Percentiles rank a stretch among this genome's conserved stretches.
These are phyloP conservation scores for Saturnia pavonia DNA, from an alignment of 2,888 invertebrate genomes.

Conservation along the genomic window DNA sequence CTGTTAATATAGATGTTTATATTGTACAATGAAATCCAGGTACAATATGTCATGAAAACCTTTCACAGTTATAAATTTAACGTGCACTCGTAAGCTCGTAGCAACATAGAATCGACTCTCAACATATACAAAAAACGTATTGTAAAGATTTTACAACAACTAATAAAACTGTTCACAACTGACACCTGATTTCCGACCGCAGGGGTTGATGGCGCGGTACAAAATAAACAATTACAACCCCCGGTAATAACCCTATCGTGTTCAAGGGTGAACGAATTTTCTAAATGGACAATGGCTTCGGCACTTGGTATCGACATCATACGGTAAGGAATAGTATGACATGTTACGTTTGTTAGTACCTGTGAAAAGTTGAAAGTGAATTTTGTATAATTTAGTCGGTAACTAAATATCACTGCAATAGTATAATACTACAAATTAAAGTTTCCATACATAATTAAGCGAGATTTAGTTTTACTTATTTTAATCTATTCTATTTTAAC, in stretches of 20 bases:
- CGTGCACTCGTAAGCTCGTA: background rate
- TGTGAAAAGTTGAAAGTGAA: background rate
- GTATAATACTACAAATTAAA: background rate
- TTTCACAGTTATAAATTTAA: background rate
- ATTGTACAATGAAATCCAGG: too few species aligned
- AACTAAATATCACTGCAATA: background rate
- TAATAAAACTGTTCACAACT: constrained; percentile 15
- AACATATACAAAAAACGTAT: background rate
- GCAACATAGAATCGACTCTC: background rate
- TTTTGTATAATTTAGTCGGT: background rate
- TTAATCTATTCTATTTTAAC: too few species aligned
- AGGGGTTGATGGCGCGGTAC: constrained; percentile 6
- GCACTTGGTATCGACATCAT: background rate
- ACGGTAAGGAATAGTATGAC: background rate
- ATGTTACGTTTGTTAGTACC: background rate
- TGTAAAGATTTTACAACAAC: constrained; percentile 11
- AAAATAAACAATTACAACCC: constrained; percentile 35
- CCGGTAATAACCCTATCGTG: constrained; percentile 39
- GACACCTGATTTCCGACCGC: constrained; percentile 22
- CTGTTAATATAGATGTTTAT: too few species aligned
- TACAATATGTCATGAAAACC: background rate
- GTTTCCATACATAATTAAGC: too few species aligned
- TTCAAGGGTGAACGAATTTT: constrained; percentile 41
- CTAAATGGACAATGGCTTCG: constrained; percentile 40
- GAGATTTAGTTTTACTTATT: too few species aligned